These are phyloP conservation scores for Tragopan temminckii DNA, from an alignment of 2,797 vertebrate genomes.

Conservation along the genomic window DNA sequence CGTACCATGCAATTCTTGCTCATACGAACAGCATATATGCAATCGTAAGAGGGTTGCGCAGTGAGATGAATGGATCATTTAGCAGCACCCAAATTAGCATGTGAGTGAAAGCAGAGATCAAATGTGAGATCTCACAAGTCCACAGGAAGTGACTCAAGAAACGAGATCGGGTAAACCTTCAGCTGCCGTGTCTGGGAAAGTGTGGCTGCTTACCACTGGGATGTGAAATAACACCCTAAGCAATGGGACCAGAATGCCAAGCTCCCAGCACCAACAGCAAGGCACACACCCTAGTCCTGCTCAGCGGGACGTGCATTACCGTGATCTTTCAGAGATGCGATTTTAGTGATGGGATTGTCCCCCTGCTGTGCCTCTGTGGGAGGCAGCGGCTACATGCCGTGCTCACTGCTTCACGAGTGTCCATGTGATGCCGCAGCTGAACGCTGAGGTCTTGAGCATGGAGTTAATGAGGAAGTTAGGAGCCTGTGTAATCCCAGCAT, in stretches of 20 bases:
- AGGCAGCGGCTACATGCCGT: background rate
- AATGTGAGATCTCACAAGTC: constrained; percentile 19
- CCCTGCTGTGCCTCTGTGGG: background rate
- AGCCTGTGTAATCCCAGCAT: background rate
- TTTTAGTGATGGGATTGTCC: constrained; percentile 8
- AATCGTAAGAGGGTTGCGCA: background rate
- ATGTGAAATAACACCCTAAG: background rate
- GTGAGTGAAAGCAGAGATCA: constrained; percentile 47
- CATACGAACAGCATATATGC: background rate
- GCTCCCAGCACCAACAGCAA: constrained; percentile 12
- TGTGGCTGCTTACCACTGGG: background rate
- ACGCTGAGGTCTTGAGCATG: background rate
- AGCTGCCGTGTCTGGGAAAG: background rate
- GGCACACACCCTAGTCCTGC: background rate
- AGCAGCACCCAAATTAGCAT: constrained; percentile 1
- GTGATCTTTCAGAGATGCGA: background rate
- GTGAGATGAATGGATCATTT: background rate
- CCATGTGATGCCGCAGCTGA: background rate
- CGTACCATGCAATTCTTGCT: background rate
- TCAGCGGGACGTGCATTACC: background rate
- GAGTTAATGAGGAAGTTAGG: background rate
- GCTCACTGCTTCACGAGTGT: background rate
- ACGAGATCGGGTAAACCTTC: background rate
- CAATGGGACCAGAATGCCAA: background rate
- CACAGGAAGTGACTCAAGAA: constrained; percentile 52